Evolutionary conservation across 2,113 vertebrate genomes (phyloP).

Genomic region (Misgurnus mizolepis): DNA sequence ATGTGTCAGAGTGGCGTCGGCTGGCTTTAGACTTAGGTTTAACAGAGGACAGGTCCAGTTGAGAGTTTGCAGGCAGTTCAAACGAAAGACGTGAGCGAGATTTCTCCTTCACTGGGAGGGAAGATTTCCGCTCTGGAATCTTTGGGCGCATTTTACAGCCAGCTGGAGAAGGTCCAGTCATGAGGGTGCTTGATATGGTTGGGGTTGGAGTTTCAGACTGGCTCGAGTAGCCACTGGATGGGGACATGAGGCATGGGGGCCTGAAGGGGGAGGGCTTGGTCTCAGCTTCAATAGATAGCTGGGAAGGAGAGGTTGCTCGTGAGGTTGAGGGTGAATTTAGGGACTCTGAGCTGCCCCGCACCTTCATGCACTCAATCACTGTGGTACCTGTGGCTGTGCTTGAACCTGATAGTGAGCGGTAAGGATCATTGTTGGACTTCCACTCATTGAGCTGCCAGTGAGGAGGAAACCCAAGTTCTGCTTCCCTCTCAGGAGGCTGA

Average conservation of each 20-base stretch:
- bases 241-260: conserved; percentile 90
- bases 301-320: conserved; percentile 88
- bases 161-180: conserved; percentile 73
- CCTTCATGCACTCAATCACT: conserved; percentile 85
- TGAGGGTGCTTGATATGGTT: conserved; percentile 78
- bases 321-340: conserved; percentile 86
- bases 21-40: conserved; percentile 87
- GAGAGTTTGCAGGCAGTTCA: conserved; percentile 85
- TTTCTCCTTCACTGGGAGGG: conserved; percentile 88
- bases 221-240: conserved; percentile 96
- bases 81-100: conserved; percentile 85
- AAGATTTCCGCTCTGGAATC: conserved; percentile 95
- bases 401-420: conserved; percentile 89
- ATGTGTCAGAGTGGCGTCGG: conserved; percentile 91
- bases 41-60: conserved; percentile 84
- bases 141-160: conserved; percentile 86
- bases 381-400: conserved; percentile 93
- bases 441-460: conserved; percentile 88
- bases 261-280: conserved; percentile 85
- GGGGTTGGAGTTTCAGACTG: conserved; percentile 96
- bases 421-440: conserved; percentile 82
- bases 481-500: conserved; percentile 75
- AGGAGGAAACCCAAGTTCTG: conserved; percentile 70
- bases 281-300: conserved; percentile 83
- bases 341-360: conserved; percentile 87